Evolutionary conservation across 2,888 invertebrate species (phyloP), one percentile per base, ranked within the genome.

Genomic region (Tenthredo amoena): DNA sequence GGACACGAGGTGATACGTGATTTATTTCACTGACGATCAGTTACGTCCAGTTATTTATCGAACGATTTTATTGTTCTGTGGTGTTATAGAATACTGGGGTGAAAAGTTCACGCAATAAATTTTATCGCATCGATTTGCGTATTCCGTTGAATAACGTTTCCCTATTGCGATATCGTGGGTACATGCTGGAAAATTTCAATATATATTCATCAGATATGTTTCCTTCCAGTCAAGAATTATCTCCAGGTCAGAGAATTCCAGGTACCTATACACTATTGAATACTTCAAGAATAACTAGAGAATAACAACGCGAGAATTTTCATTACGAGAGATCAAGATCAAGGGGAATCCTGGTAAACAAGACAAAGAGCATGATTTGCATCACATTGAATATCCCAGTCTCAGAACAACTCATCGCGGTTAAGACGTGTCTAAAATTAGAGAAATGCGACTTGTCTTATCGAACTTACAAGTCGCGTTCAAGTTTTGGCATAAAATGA

Each of bases 191-290:
- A 43, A 74, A 18, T 43, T 74, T 74, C 43, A 43, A 40, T 55
- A 55, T 55, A 55, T 43, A 74, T 74, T 43, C 72, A 74, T 43
- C 21, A 43, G 72, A 43, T 34, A 15, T 74, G 15, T 74, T 43
- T 43, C 43, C 15, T 43, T 43, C 43, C 15, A 18, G 43, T 21
- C 40, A 43, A n/a, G 72, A 40, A 74, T 74, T 26, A 74, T 43
- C n/a, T 43, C 40, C 72, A 43, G 43, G 18, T 74, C 40, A 43
- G 12, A 74, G 31, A 74, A 43, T 43, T 74, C 72, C 68, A 26
- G 5, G 68, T 26, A 31, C 12, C 12, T 31, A 34, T 34, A 34
- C 15, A 43, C 43, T 12, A 40, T 40, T 74, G 15, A 21, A 40
- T 10, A 2, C 43, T 43, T 12, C 10, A 74, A 74, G 43, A 74